Percentiles rank a stretch among this genome's conserved stretches.
These are phyloP conservation scores for Sesia bembeciformis DNA, from an alignment of 2,888 invertebrate genomes.

Conservation along the genomic window DNA sequence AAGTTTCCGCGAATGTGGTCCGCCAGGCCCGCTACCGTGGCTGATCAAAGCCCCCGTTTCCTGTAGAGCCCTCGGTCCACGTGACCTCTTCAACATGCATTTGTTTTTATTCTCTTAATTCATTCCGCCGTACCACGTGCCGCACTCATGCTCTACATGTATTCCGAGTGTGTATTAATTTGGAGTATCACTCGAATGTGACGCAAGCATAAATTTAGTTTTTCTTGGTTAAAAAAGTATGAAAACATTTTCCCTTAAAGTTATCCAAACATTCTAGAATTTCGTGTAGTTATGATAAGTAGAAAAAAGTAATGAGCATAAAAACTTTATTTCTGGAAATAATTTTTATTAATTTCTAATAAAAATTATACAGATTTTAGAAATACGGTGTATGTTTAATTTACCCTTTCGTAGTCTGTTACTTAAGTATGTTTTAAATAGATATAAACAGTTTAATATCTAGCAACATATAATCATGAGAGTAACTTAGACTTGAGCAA, in stretches of 20 bases:
- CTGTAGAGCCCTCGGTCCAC: constrained; percentile 33
- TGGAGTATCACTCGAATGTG: constrained; percentile 8
- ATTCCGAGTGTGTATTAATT: constrained; percentile 10
- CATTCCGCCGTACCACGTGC: background rate
- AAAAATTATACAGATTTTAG: too few species aligned
- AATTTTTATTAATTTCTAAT: too few species aligned
- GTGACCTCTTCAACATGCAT: constrained; percentile 36
- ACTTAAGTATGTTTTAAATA: too few species aligned
- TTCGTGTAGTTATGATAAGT: too few species aligned
- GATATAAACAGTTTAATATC: too few species aligned
- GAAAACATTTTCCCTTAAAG: constrained; percentile 2
- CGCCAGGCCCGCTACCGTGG: constrained; percentile 29
- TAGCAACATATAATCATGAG: too few species aligned
- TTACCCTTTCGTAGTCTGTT: too few species aligned
- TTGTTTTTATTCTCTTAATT: constrained; percentile 20
- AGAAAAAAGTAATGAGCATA: too few species aligned
- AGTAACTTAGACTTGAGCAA: too few species aligned
- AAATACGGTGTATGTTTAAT: too few species aligned
- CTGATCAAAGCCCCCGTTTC: constrained; percentile 55
- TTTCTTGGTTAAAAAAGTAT: constrained; percentile 13
- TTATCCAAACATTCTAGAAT: too few species aligned
- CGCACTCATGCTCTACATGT: background rate
- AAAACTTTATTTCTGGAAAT: too few species aligned
- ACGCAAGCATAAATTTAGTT: constrained; percentile 12
- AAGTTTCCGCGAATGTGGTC: constrained; percentile 61